A percentile compares a stretch with the other conserved stretches of the same genome.
phyloP scores from a whole-genome alignment of 37 sponge, comb jelly and placozoan species.

The Dysidea cf. avara region DNA sequence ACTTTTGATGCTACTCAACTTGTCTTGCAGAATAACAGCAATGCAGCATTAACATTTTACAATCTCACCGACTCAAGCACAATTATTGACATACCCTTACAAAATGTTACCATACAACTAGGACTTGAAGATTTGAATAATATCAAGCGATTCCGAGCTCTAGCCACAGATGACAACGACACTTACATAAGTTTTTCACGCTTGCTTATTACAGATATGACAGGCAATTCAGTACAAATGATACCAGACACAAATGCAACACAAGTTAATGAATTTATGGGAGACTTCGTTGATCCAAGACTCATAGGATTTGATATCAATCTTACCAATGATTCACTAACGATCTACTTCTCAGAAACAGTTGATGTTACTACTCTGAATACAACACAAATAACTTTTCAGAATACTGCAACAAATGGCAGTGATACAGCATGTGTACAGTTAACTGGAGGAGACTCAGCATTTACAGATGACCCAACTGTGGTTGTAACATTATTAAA shows the following conservation, averaged over 20 bases:
- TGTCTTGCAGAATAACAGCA: constrained; percentile 27
- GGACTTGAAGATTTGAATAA: constrained; percentile 74
- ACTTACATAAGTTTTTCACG: constrained; percentile 61
- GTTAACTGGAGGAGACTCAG: constrained; percentile 63
- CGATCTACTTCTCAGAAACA: constrained; percentile 82
- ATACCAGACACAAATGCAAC: constrained; percentile 36
- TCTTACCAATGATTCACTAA: constrained; percentile 59
- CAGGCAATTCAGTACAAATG: constrained; percentile 41
- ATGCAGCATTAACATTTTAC: constrained; percentile 15
- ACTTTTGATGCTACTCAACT: constrained; percentile 65
- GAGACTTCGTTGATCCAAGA: constrained; percentile 46
- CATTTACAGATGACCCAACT: constrained; percentile 48
- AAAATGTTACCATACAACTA: constrained; percentile 51
- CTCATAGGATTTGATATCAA: constrained; percentile 64
- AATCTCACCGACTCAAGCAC: constrained; percentile 39
- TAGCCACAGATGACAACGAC: constrained; percentile 52
- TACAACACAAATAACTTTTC: constrained; percentile 67
- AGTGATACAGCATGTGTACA: constrained; percentile 23
- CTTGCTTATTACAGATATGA: constrained; percentile 63
- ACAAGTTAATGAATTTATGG: constrained; percentile 31
- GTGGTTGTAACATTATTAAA: constrained; percentile 36
- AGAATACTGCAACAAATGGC: constrained; percentile 19
- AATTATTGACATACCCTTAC: constrained; percentile 12
- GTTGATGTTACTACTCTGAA: constrained; percentile 69
- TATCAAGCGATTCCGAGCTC: constrained; percentile 63